Conservation (phyloP, 2,888 invertebrate species). For the Leucania comma region DNA sequence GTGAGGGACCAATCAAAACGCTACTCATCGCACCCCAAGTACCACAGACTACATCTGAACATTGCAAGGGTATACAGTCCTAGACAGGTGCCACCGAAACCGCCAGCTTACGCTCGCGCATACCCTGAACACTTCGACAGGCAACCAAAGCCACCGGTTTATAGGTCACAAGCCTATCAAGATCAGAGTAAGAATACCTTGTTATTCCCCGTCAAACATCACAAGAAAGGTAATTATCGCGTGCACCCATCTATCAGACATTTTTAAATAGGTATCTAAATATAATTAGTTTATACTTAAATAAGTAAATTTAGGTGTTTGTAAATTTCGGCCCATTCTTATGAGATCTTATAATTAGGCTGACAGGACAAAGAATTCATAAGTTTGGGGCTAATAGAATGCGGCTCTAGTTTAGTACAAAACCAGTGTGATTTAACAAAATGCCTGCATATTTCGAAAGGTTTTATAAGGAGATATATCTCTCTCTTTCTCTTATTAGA, state of each 20-base stretch:
- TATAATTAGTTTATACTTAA: conserved; percentile 9
- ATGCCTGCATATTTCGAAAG: background rate
- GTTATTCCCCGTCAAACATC: conserved; percentile 4
- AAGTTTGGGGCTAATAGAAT: background rate
- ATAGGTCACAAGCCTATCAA: conserved; percentile 9
- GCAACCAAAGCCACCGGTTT: background rate
- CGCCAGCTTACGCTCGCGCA: conserved; percentile 3
- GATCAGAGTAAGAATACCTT: conserved; percentile 11
- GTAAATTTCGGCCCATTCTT: background rate
- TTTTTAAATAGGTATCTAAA: conserved; percentile 3
- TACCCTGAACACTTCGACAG: conserved; percentile 5
- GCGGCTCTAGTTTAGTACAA: background rate
- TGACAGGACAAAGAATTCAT: background rate
- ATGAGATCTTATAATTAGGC: background rate
- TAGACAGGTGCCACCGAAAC: conserved; percentile 22
- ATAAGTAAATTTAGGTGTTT: background rate
- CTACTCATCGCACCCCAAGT: conserved; percentile 32
- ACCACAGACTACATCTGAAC: conserved; percentile 58
- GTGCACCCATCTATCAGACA: background rate
- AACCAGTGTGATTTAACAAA: background rate
- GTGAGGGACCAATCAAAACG: conserved; percentile 37
- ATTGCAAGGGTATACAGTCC: conserved; percentile 60
- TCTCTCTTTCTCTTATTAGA: too few species aligned
- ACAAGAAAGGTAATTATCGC: conserved; percentile 18
- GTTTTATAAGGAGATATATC: background rate